A percentile compares a stretch with the other conserved stretches of the same genome.
phyloP scores from a whole-genome alignment of 2,888 invertebrate genomes.

The Lasioglossum zephyrum region DNA sequence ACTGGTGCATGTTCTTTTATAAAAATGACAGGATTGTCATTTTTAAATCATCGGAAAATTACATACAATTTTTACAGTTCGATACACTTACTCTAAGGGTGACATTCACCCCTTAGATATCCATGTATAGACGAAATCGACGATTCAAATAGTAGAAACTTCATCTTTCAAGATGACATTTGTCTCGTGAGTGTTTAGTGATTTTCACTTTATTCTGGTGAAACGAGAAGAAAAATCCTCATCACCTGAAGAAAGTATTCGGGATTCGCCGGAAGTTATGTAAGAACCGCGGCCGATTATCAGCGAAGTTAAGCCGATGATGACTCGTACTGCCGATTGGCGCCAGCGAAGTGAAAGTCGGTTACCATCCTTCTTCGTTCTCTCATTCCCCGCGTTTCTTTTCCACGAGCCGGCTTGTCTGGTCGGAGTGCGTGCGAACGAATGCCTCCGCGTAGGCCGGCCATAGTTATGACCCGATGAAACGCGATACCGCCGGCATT shows the following conservation, averaged over 20 bases:
- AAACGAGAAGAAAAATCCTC: not conserved
- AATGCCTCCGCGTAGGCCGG: constrained; percentile 41
- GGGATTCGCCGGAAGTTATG: constrained; percentile 74
- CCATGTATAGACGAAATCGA: too few relatives aligned
- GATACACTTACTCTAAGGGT: too few relatives aligned
- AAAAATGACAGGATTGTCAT: too few relatives aligned
- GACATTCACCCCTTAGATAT: too few relatives aligned
- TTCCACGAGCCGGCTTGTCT: constrained; percentile 28
- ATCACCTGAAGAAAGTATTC: constrained; percentile 26
- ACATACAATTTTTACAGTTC: too few relatives aligned
- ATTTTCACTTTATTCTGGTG: not conserved
- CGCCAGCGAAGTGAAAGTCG: constrained; percentile 79
- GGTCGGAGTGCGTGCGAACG: constrained; percentile 51
- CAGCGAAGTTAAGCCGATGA: constrained; percentile 73
- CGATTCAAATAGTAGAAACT: too few relatives aligned
- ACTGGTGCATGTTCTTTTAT: too few relatives aligned
- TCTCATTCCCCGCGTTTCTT: constrained; percentile 48
- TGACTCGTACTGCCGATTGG: constrained; percentile 72
- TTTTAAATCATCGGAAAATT: too few relatives aligned
- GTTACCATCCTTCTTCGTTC: constrained; percentile 63
- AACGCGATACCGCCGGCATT: constrained; percentile 38
- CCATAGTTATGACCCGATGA: constrained; percentile 44
- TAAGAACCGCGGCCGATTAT: constrained; percentile 70
- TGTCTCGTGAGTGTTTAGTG: not conserved
- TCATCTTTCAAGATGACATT: too few relatives aligned